These are phyloP conservation scores for Orientallactaga bullata DNA, from an alignment of 2,113 vertebrate species.

Conservation along the genomic window DNA sequence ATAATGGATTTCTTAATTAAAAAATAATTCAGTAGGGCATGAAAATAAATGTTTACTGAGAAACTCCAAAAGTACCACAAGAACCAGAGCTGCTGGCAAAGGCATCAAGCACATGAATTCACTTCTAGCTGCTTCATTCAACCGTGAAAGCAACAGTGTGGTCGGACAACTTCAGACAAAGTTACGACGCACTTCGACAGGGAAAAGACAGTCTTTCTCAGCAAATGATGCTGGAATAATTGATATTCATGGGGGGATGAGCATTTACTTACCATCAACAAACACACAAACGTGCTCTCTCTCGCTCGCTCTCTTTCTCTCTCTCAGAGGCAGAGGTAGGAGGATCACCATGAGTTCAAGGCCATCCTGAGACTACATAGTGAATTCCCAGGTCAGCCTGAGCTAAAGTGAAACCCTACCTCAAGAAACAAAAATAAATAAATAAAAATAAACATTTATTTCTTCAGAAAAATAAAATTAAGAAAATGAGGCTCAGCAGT, in stretches of 20 bases:
- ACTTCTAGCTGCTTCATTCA: neutral
- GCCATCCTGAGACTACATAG: no score
- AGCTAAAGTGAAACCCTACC: no score
- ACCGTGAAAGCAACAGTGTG: neutral
- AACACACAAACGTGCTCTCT: no score
- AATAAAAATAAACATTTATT: neutral
- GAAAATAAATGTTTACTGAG: neutral
- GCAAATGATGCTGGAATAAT: neutral
- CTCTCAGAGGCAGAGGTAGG: no score
- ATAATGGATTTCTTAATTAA: constrained; percentile 29
- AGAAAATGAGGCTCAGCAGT: neutral
- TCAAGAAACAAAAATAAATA: constrained; percentile 11
- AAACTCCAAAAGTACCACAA: neutral
- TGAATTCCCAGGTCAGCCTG: no score
- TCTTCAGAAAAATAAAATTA: neutral
- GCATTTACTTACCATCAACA: neutral
- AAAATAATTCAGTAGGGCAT: neutral
- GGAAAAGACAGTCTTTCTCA: neutral
- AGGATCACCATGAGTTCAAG: no score
- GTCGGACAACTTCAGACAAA: neutral
- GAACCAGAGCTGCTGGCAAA: neutral
- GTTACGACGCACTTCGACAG: neutral
- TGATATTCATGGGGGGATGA: accelerated
- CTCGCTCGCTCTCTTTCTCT: no score
- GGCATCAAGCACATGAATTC: neutral